Base-by-base conservation (phyloP, 2,888 invertebrate species). In the Yponomeuta malinellus region DNA sequence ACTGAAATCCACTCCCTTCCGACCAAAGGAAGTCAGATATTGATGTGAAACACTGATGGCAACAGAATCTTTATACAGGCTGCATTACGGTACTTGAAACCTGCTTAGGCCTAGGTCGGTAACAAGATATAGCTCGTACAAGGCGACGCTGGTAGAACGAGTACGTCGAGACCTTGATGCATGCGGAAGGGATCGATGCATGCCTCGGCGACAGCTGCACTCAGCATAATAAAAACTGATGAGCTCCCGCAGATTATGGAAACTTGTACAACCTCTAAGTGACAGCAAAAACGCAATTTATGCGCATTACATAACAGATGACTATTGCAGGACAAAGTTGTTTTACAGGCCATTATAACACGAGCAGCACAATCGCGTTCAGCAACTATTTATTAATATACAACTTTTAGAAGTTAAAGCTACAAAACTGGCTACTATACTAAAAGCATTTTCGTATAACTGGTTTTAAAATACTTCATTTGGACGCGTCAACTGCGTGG, bases 11-110 rank as follows among this genome's bases (percentile, higher is more conserved):
- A 65, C 12, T 63, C 63, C 63, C 33, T 65, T 65, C 33, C 65
- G 63, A 68, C 29, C 48, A 68, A 68, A 52, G 52, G 48, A 68
- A 29, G 10, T 31, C 29, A 59, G 48, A 29, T 15, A 59, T 59
- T 59, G 52, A 59, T 59, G 52, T 59, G 12, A 59, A 59, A 59
- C 12, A 59, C 15, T 59, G 52, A 59, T 59, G 52, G 52, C 15
- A 59, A 15, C 15, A 65, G 65, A 65, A 65, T 29, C 31, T 31
- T 29, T 31, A 65, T 65, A 65, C 65, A 65, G 71, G 73, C 76
- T 70, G n/a, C 63, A 63, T 84, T 84, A 85, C 86, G 85, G 87
- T 87, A 87, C 83, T 81, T 77, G 74, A 79, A 79, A 79, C 82
- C 33, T 31, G 63, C 23, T 63, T 63, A 70, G 70, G 59, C 70